These are phyloP conservation scores for Lasioglossum morio DNA, from an alignment of 2,888 invertebrate genomes.

Conservation along the genomic window DNA sequence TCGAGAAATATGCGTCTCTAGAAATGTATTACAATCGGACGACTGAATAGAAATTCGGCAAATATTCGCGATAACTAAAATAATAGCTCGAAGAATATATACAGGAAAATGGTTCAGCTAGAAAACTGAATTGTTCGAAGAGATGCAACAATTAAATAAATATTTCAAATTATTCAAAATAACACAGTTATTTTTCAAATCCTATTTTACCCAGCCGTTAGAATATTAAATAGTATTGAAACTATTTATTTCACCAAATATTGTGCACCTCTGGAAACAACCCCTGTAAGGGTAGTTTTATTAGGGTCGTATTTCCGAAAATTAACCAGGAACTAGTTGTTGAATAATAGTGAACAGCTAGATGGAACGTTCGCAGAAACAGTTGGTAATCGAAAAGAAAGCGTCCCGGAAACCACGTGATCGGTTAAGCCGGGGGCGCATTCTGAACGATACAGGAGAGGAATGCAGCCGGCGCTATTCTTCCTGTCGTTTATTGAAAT, in stretches of 20 bases:
- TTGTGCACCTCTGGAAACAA: background rate
- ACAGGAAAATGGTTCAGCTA: background rate
- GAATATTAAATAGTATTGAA: background rate
- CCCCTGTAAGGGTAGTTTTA: background rate
- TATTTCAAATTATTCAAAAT: too few relatives aligned
- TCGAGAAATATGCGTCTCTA: background rate
- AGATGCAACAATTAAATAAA: background rate
- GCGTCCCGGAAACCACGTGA: background rate
- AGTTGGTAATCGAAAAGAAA: background rate
- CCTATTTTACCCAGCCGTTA: too few relatives aligned
- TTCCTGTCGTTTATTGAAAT: conserved; percentile 70
- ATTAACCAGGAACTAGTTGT: too few relatives aligned
- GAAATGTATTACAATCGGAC: background rate
- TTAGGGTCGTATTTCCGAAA: too few relatives aligned
- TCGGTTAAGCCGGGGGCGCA: conserved; percentile 22
- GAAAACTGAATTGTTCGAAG: background rate
- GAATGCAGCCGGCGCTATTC: conserved; percentile 44
- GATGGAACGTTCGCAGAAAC: background rate
- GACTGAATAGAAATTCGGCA: background rate
- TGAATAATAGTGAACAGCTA: background rate
- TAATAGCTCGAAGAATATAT: background rate
- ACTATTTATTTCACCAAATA: background rate
- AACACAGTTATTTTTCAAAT: too few relatives aligned
- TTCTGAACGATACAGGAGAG: conserved; percentile 29
- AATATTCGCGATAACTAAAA: background rate